Conservation (phyloP, 2,888 invertebrate genomes). For the Syritta pipiens region DNA sequence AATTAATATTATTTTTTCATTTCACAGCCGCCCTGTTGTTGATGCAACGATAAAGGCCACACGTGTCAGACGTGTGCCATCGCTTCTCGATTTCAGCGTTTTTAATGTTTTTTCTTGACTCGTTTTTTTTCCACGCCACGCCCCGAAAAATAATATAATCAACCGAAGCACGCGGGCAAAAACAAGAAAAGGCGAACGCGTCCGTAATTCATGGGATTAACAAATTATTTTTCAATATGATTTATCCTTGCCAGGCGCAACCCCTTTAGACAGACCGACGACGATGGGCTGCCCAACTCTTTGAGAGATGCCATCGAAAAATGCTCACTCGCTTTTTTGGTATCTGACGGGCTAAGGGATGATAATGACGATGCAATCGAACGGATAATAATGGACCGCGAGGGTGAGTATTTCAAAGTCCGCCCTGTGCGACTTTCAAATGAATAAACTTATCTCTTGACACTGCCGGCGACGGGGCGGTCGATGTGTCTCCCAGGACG, state of each 20-base stretch:
- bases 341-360: too few relatives aligned
- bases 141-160: constrained; percentile 63
- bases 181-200: constrained; percentile 50
- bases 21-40: constrained; percentile 10
- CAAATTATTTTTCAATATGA: constrained; percentile 66
- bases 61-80: constrained; percentile 63
- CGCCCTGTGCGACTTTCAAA: constrained; percentile 39
- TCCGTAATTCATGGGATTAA: constrained; percentile 64
- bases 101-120: constrained; percentile 24
- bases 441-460: constrained; percentile 42
- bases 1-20: constrained; percentile 52
- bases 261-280: constrained; percentile 21
- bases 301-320: constrained; percentile 10
- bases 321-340: not conserved
- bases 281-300: constrained; percentile 43
- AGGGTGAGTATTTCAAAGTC: too few relatives aligned
- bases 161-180: constrained; percentile 30
- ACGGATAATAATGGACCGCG: constrained; percentile 43
- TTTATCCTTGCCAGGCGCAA: constrained; percentile 59
- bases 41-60: constrained; percentile 56
- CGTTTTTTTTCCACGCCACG: constrained; percentile 30
- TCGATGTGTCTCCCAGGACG: too few relatives aligned
- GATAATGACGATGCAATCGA: constrained; percentile 50
- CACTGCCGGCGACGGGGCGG: constrained; percentile 18
- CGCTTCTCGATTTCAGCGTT: constrained; percentile 54